Evolutionary conservation across 2,797 vertebrate species (phyloP), one percentile per base, ranked within the genome.

Genomic region (Acanthurus lineatus): DNA sequence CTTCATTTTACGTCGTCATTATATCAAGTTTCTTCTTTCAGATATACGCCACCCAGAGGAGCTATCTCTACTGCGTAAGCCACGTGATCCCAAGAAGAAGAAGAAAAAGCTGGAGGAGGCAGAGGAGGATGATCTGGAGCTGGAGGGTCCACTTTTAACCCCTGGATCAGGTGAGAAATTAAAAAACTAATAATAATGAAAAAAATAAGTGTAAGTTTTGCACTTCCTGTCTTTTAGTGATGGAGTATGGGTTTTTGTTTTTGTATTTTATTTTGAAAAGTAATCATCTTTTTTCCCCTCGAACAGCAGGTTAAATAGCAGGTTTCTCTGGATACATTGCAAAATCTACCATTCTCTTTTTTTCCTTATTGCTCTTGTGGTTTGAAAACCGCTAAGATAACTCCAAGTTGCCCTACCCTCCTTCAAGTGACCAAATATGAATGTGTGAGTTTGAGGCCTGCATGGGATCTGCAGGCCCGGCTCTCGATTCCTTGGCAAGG

Each of bases 41-140:
- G 98, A 99, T 89, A 99, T 99, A 91, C 96, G 98, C 86, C 98
- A 99, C 86, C 98, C 98, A 59, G 98, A 99, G 92, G 98, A 99
- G 84, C 95, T 98, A 52, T 99, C 98, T 76, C 96, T 99, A 72
- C 94, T 99, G 91, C 97, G 98, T 87, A 99, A 99, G 92, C 97
- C 98, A 76, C 96, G 97, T 84, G 98, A 99, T 94, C 97, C 98
- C 2, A 98, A 97, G 14, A 99, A 99, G 96, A 99, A 99, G 92
- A 99, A 99, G 96, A 99, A 99, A 96, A 98, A 98, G 95, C 94
- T 98, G 85, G 98, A 99, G 71, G 97, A 98, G 16, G 93, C 89
- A 0, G 98, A 99, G 86, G 95, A 95, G 6, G 97, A 98, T 5
- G 94, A 96, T 25, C 94, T 98, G 48, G 97, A 98, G 89, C 86